Conservation (phyloP, 2,113 vertebrate species). For the Phalacrocorax carbo region DNA sequence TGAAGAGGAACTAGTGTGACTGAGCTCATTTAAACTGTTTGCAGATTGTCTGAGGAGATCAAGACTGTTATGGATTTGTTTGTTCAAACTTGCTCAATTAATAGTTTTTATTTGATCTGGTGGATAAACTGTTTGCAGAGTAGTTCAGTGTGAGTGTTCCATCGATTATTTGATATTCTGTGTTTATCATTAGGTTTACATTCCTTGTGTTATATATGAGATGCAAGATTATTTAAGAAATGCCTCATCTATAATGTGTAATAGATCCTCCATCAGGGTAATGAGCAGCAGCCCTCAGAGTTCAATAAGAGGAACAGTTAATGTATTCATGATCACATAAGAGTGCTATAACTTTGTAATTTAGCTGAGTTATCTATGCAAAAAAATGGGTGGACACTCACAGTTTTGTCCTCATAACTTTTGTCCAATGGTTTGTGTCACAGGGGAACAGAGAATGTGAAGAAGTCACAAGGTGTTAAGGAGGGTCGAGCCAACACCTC, state of each 20-base stretch:
- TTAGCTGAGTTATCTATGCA: neutral
- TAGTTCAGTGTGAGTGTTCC: conserved; percentile 25
- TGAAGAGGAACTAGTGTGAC: neutral
- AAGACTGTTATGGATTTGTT: conserved; percentile 60
- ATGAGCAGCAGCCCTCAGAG: neutral
- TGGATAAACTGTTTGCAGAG: conserved; percentile 61
- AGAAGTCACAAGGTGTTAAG: neutral
- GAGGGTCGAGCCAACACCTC: neutral
- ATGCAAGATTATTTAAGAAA: conserved; percentile 34
- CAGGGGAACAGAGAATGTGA: neutral
- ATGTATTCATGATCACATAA: neutral
- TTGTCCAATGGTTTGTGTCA: neutral
- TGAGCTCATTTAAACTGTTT: conserved; percentile 60
- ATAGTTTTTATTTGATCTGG: conserved; percentile 66
- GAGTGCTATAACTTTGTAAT: neutral
- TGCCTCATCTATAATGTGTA: conserved; percentile 12
- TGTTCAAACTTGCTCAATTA: conserved; percentile 64
- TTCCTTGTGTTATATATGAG: neutral
- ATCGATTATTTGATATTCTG: conserved; percentile 54
- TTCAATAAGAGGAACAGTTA: neutral
- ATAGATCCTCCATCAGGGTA: conserved; percentile 16
- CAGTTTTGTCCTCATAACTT: neutral
- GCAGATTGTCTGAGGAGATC: conserved; percentile 56
- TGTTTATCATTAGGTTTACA: conserved; percentile 32
- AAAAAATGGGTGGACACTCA: neutral